Conservation (phyloP, 2,888 invertebrate species). For the Ormyrus nitidulus region DNA sequence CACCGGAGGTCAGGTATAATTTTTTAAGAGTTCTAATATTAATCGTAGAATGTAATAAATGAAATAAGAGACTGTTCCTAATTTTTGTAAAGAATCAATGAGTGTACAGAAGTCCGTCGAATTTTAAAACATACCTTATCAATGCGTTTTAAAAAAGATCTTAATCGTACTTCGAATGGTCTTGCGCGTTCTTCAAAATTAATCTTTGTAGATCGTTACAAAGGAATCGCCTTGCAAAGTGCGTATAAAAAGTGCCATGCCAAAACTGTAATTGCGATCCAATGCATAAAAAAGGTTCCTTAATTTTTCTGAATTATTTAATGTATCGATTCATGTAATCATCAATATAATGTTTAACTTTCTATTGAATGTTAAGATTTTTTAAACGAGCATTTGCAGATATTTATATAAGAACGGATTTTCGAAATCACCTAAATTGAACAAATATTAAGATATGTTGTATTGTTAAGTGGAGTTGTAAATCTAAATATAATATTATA, state of each 20-base stretch:
- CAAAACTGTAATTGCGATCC: neutral
- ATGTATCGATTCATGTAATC: neutral
- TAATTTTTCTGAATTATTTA: neutral
- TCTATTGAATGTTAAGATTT: conserved; percentile 10
- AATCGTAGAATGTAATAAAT: conserved; percentile 18
- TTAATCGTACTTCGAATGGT: neutral
- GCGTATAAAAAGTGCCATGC: conserved; percentile 13
- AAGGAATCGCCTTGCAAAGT: neutral
- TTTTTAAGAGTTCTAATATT: conserved; percentile 12
- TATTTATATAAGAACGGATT: conserved; percentile 13
- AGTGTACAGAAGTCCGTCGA: neutral
- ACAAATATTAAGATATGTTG: neutral
- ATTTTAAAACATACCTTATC: neutral
- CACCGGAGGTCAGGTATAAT: conserved; percentile 4
- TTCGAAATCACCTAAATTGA: neutral
- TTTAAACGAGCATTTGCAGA: neutral
- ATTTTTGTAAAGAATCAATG: conserved; percentile 33
- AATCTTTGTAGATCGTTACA: neutral
- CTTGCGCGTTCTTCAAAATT: no score
- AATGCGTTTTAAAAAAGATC: neutral
- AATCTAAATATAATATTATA: neutral
- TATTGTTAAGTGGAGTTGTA: neutral
- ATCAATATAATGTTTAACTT: neutral
- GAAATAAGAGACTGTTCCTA: conserved; percentile 28
- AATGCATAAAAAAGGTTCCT: neutral